Base-by-base conservation (phyloP, 2,888 invertebrate genomes). In the Drosophila subquinaria region DNA sequence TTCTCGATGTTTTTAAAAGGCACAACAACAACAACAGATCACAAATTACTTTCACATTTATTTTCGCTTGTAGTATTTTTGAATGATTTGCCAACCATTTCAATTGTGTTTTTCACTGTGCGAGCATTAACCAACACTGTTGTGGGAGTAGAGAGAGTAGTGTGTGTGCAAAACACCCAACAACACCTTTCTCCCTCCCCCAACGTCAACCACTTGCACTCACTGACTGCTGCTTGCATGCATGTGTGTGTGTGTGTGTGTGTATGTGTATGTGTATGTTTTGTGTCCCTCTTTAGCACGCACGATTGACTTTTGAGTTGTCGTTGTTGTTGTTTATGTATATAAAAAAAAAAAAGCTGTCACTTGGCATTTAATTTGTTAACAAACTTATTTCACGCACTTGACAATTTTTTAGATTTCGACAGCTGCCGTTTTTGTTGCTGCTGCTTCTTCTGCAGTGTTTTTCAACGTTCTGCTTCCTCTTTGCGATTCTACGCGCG, bases 131-230 rank as follows among this genome's bases (percentile, higher is more conserved):
- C 70, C 73, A 81, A 79, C 79, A 81, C 79, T 81, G 33, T 53
- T 61, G 66, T 74, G 66, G 77, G 69, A 38, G 73, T 59, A 60
- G 61, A 47, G 23, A 60, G 61, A 51, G 23, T 23, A 23, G 23
- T 23, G 23, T 23, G 23, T 60, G 60, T 63, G 30, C 30, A 30
- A 72, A 62, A 23, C 68, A 59, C 33, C 56, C 36, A 33, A 35
- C 64, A 48, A 11, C 36, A 11, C 36, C 55, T 45, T 6, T 57
- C 8, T 30, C 30, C 38, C 51, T 17, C 11, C 35, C 9, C 45
- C 23, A 52, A 27, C 81, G 81, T 56, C 83, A 87, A 84, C 84
- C 84, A 84, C 88, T 82, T 82, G 82, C 82, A 64, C 64, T 56
- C 45, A 82, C 72, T 84, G 66, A 60, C 76, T 69, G 62, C 75